Evolutionary conservation across 2,113 vertebrate genomes (phyloP).

Genomic region (Vulpes ferrilata): DNA sequence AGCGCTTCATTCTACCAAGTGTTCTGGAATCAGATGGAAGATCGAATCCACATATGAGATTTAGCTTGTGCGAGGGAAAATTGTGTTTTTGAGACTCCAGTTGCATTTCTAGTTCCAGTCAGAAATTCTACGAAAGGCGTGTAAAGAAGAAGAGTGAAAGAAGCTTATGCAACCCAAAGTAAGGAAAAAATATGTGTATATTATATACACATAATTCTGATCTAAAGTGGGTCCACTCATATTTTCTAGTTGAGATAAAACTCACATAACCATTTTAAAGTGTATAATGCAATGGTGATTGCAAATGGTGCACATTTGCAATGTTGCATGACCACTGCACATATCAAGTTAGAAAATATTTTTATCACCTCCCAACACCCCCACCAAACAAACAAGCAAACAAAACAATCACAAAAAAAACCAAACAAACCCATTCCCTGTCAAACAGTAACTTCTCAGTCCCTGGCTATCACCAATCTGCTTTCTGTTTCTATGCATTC

Average conservation of each 20-base stretch:
- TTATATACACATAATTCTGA: neutral
- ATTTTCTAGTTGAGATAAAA: neutral
- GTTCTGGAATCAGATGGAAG: neutral
- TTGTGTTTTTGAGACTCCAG: neutral
- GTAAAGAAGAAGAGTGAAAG: neutral
- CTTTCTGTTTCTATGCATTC: neutral
- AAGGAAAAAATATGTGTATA: neutral
- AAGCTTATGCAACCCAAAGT: neutral
- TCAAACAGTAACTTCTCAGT: neutral
- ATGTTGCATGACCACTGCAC: too few species aligned
- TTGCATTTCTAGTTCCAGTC: neutral
- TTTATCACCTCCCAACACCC: neutral
- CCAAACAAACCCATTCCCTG: accelerated
- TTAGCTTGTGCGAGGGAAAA: neutral
- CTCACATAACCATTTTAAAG: neutral
- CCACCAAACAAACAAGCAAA: neutral
- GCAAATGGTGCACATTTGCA: neutral
- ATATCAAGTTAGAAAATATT: neutral
- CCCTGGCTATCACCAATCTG: too few species aligned
- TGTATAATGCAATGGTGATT: neutral
- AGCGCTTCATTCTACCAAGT: neutral
- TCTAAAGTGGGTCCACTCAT: neutral
- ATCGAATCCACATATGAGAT: neutral
- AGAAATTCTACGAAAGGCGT: neutral
- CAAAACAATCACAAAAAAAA: neutral